Base-by-base conservation (phyloP, 2,113 vertebrate species). In the Stegostoma tigrinum region DNA sequence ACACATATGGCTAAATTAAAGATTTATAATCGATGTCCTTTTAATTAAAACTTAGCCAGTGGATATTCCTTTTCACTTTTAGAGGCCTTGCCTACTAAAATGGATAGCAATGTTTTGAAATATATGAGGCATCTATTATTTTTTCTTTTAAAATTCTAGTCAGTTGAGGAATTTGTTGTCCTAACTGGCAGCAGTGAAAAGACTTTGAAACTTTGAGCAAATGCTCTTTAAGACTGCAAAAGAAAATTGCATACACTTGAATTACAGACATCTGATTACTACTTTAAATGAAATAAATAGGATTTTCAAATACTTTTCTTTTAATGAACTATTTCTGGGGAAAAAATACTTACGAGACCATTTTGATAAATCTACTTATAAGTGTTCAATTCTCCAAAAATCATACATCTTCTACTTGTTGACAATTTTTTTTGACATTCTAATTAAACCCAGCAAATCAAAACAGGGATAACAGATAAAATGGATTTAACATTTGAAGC, bases 31-130 rank as follows among this genome's bases (percentile, higher is more conserved):
- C 72, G 67, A 95, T 75, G 23, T 3, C 12, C 68, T 30, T 42
- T 95, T 52, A 52, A 95, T 95, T 95, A 95, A 95, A 95, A 95
- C 12, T 34, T 72, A 30, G 42, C 42, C 67, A 72, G 42, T 95
- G 66, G n/a, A 67, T 95, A 72, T 45, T 4, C 45, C 19, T 72
- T 12, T 17, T 95, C 68, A 52, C 14, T 45, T 5, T 5, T 23
- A 94, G 10, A 72, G 14, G 23, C 27, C 10, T 72, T 95, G 42
- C 68, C 17, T 52, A 8, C 45, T 95, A 30, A 75, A 72, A 72
- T 95, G 6, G 8, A 95, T 23, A 30, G 1, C 30, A 52, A 70
- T 38, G 45, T 95, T 95, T 95, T 95, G 34, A 72, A 75, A 52
- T 52, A 4, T 38, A 2, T 64, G 61, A 91, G 61, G 52, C 38